Evolutionary conservation across 1,140 invertebrate species (phyloP), one percentile per base, ranked within the genome.

Genomic region (Drosophila aff.): DNA sequence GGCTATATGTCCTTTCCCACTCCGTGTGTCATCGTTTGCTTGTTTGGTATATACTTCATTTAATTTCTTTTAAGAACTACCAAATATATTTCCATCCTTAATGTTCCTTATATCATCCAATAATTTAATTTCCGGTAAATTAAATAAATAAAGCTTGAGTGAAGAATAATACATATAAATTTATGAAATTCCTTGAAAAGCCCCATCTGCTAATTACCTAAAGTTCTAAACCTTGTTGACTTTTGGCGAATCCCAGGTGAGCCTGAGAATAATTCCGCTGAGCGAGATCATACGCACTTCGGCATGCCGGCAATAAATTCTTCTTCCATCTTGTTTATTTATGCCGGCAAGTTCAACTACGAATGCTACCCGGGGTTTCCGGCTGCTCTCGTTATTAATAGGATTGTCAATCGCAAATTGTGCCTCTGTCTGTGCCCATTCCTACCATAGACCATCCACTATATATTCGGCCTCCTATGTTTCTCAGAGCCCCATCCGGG

Each of bases 401-500:
- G 85, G 76, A 90, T 90, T 90, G 85, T 90, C 85, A 90, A 90
- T 90, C 86, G 85, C 85, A 90, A 90, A 90, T 90, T 89, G 77
- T 78, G 81, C 72, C 68, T 65, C 52, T 59, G 68, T 60, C 53
- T 86, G 65, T 23, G 44, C 47, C 44, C 57, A 44, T 41, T 40
- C 44, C 38, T 18, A 13, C 50, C 23, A 16, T 44, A 26, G 18
- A 55, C 15, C 33, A 13, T 55, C 53, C 40, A 38, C 53, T 55
- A 55, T 55, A 40, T 55, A 55, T 40, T 55, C 53, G 53, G 36
- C 21, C 15, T 23, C 18, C 52, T 16, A 10, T 36, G 52, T 38
- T 55, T 33, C 52, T 16, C 33, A 21, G 23, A 23, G 38, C 46
- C 38, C 31, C 47, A 43, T 47, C 23, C 71, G 55, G 41, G 21